Evolutionary conservation across 2,888 invertebrate species (phyloP).

Genomic region (Perizoma affinitatum): DNA sequence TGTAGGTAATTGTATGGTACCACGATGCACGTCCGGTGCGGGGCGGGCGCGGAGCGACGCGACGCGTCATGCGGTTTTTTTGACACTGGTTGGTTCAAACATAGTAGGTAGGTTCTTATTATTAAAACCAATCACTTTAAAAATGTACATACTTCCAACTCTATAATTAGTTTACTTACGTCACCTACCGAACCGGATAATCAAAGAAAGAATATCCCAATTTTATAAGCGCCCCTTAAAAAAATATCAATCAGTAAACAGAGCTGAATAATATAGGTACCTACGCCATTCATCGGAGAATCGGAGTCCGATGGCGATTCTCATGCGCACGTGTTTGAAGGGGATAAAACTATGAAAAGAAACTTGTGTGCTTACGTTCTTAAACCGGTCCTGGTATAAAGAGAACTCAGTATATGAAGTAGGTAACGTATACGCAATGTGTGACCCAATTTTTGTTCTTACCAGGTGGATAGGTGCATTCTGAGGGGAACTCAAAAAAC

Average conservation of each 20-base stretch:
- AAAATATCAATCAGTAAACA: slow-evolving; percentile 37
- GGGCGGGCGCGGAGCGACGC: too few species aligned
- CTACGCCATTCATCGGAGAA: slow-evolving; percentile 53
- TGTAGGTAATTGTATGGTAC: too few species aligned
- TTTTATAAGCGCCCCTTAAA: slow-evolving; percentile 34
- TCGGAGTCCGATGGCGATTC: slow-evolving; percentile 49
- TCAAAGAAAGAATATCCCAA: slow-evolving; percentile 5
- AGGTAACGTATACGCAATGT: slow-evolving; percentile 61
- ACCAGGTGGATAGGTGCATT: slow-evolving; percentile 79
- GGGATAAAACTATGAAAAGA: slow-evolving; percentile 60
- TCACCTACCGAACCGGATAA: slow-evolving; percentile 14
- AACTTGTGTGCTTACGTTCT: slow-evolving; percentile 47
- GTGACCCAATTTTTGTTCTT: slow-evolving; percentile 76
- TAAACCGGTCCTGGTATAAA: slow-evolving; percentile 56
- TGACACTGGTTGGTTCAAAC: too few species aligned
- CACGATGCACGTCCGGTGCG: too few species aligned
- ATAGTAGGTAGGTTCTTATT: too few species aligned
- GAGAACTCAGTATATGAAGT: slow-evolving; percentile 48
- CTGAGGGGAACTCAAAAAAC: slow-evolving; percentile 51
- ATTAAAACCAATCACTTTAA: too few species aligned
- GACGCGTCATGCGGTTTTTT: too few species aligned
- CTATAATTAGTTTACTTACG: too few species aligned
- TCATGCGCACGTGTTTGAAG: slow-evolving; percentile 72
- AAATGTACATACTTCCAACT: too few species aligned
- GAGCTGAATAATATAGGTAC: slow-evolving; percentile 36